These are phyloP conservation scores for Speoplatyrhinus poulsoni DNA, from an alignment of 2,113 vertebrate genomes.

Conservation along the genomic window DNA sequence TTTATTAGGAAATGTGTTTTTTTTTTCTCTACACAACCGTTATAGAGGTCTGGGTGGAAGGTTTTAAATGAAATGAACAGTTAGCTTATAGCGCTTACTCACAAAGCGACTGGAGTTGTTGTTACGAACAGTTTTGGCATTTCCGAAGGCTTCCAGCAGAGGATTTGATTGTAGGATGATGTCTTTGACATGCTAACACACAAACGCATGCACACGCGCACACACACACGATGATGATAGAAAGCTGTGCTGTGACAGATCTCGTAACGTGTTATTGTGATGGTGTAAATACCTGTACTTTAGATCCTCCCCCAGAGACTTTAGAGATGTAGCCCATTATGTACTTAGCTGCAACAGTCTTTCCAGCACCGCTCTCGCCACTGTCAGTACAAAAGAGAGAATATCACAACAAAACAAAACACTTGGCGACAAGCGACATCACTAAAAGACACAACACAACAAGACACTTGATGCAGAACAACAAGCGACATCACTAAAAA, in stretches of 20 bases:
- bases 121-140: constrained; percentile 83
- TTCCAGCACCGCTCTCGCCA: constrained; percentile 95
- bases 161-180: constrained; percentile 84
- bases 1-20: not conserved
- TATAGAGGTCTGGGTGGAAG: too few species aligned
- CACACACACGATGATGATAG: not conserved
- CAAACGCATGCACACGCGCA: constrained; percentile 18
- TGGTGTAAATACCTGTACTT: constrained; percentile 86
- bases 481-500: too few species aligned
- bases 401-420: not conserved
- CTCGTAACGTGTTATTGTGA: not conserved
- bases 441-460: too few species aligned
- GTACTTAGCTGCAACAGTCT: constrained; percentile 97
- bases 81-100: constrained; percentile 51
- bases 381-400: constrained; percentile 57
- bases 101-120: constrained; percentile 85
- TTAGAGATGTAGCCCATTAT: constrained; percentile 99
- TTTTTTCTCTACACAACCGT: too few species aligned
- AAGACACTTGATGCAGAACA: too few species aligned
- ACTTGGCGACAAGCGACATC: not conserved
- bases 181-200: constrained; percentile 79
- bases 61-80: too few species aligned
- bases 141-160: constrained; percentile 81
- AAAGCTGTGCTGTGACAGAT: constrained; percentile 1
- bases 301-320: constrained; percentile 92